Conservation (phyloP, 2,888 invertebrate genomes). For the Panopea generosa region DNA sequence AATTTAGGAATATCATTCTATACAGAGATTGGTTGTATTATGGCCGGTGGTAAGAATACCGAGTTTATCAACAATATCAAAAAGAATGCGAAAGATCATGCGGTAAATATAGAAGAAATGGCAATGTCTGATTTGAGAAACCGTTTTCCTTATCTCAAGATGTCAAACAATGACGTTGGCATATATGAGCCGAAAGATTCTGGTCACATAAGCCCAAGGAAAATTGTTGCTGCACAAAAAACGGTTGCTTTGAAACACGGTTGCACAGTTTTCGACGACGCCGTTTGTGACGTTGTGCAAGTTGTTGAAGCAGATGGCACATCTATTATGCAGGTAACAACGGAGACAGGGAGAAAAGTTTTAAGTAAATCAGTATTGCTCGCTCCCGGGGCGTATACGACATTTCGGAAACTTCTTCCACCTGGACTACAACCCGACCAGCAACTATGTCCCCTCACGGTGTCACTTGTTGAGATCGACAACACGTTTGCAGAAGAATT, state of each 20-base stretch:
- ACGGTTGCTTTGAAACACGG: slow-evolving; percentile 52
- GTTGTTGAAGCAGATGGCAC: slow-evolving; percentile 23
- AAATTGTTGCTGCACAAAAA: slow-evolving; percentile 59
- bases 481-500: slow-evolving; percentile 24
- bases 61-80: neutral
- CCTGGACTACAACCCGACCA: slow-evolving; percentile 34
- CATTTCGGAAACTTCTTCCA: slow-evolving; percentile 48
- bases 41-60: neutral
- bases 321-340: slow-evolving; percentile 50
- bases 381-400: slow-evolving; percentile 67
- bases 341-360: slow-evolving; percentile 44
- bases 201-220: slow-evolving; percentile 67
- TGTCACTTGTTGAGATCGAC: slow-evolving; percentile 53
- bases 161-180: slow-evolving; percentile 17
- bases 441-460: slow-evolving; percentile 31
- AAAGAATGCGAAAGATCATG: neutral
- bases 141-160: neutral
- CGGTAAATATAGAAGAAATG: neutral
- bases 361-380: slow-evolving; percentile 54
- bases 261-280: slow-evolving; percentile 63
- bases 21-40: neutral
- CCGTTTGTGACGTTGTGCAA: slow-evolving; percentile 41
- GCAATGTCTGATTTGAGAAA: neutral
- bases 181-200: slow-evolving; percentile 36
- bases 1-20: slow-evolving; percentile 15